A percentile compares a stretch with the other conserved stretches of the same genome.
These are phyloP conservation scores for Varanus salvator DNA, from an alignment of 2,113 vertebrate species.

Conservation along the genomic window DNA sequence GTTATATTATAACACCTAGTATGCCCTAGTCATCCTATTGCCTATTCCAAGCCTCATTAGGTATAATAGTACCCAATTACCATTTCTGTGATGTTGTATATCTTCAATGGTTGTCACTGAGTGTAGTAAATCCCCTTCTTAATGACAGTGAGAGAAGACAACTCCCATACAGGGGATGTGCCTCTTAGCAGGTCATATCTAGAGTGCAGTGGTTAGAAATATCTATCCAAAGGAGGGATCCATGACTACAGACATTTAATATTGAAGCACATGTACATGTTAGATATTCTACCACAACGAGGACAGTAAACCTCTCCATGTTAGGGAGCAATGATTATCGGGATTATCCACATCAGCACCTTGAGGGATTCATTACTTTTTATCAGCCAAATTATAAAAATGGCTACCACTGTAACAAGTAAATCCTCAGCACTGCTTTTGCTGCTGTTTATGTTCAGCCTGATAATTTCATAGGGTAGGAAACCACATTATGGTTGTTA, in stretches of 20 bases:
- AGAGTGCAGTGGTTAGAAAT: not conserved
- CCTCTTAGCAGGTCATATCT: not conserved
- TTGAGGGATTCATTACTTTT: constrained; percentile 62
- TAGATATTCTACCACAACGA: not conserved
- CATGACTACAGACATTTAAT: not conserved
- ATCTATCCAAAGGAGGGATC: not conserved
- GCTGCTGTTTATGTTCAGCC: constrained; percentile 15
- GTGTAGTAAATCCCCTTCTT: not conserved
- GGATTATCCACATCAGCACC: constrained; percentile 60
- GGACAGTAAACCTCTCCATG: not conserved
- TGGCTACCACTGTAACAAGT: constrained; percentile 44
- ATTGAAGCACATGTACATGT: not conserved
- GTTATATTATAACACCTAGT: not conserved
- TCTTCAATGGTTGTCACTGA: not conserved
- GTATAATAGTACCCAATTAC: not conserved
- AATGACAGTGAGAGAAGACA: not conserved
- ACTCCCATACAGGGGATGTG: not conserved
- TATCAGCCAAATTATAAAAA: constrained; percentile 60
- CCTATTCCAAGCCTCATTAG: not conserved
- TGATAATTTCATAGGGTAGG: constrained; percentile 18
- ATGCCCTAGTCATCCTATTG: not conserved
- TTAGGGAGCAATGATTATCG: constrained; percentile 39
- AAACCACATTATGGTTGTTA: constrained; percentile 37
- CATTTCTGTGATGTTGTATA: not conserved
- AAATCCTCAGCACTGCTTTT: constrained; percentile 32